phyloP scores from a whole-genome alignment of 2,888 invertebrate species.

The Diaperis boleti region DNA sequence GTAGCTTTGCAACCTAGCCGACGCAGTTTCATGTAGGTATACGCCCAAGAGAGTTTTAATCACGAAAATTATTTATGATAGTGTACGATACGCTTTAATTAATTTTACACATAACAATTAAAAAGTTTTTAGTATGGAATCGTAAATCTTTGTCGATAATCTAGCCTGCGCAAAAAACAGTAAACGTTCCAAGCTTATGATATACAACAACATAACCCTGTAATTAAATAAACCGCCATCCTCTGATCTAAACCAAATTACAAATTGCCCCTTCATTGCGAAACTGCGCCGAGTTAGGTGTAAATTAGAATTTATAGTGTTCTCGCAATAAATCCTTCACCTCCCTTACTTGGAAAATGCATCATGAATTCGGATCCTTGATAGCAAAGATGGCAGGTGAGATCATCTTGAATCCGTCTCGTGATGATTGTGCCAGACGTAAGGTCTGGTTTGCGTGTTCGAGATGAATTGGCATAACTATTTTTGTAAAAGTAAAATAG shows the following conservation, averaged over 20 bases:
- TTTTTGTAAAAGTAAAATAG: constrained; percentile 10
- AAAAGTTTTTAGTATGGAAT: neutral
- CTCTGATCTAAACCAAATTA: constrained; percentile 52
- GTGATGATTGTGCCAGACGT: constrained; percentile 47
- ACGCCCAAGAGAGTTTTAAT: constrained; percentile 7
- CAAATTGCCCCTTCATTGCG: constrained; percentile 48
- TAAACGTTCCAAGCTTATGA: constrained; percentile 16
- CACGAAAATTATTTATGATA: constrained; percentile 1
- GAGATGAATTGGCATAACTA: constrained; percentile 15
- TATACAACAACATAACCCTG: constrained; percentile 48
- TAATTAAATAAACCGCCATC: constrained; percentile 53
- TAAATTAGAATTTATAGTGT: constrained; percentile 54
- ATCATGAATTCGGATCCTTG: constrained; percentile 24
- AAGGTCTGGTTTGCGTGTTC: constrained; percentile 15
- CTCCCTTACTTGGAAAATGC: constrained; percentile 41
- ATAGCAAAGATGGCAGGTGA: constrained; percentile 23
- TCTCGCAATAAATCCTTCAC: constrained; percentile 50
- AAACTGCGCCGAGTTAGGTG: constrained; percentile 46
- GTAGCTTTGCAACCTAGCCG: constrained; percentile 23
- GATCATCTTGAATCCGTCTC: constrained; percentile 48
- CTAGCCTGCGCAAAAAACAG: neutral
- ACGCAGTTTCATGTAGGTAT: constrained; percentile 34
- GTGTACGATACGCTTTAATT: neutral
- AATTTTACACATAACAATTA: neutral
- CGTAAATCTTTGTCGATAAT: neutral